These are phyloP conservation scores for Ancistrus triradiatus DNA, from an alignment of 2,113 vertebrate genomes.

Conservation along the genomic window DNA sequence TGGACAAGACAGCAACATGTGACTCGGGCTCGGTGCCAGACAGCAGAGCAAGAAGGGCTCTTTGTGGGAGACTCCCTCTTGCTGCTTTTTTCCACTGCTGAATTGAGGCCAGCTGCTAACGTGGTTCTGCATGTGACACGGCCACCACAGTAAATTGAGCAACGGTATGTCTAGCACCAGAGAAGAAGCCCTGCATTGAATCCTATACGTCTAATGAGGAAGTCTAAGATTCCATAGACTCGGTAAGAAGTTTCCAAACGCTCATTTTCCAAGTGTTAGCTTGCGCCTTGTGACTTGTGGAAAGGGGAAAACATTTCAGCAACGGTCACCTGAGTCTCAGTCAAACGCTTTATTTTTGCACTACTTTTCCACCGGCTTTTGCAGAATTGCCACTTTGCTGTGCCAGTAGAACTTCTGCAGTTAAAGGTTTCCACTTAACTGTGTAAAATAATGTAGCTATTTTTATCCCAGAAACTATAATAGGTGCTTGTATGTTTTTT, in stretches of 20 bases:
- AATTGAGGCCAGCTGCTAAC: slow-evolving; percentile 34
- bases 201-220: slow-evolving; percentile 17
- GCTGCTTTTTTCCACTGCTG: slow-evolving; percentile 32
- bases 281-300: slow-evolving; percentile 46
- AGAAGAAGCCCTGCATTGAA: slow-evolving; percentile 52
- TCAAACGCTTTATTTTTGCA: slow-evolving; percentile 39
- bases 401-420: too few species aligned
- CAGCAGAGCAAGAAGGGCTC: slow-evolving; percentile 40
- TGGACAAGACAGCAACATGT: slow-evolving; percentile 22
- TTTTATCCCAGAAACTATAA: too few species aligned
- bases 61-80: slow-evolving; percentile 40
- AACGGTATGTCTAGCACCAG: slow-evolving; percentile 30
- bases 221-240: slow-evolving; percentile 44
- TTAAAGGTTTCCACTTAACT: too few species aligned
- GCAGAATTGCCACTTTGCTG: too few species aligned
- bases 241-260: slow-evolving; percentile 31
- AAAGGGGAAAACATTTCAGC: slow-evolving; percentile 26
- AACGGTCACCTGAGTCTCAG: slow-evolving; percentile 54
- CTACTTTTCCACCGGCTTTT: not conserved
- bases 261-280: slow-evolving; percentile 16
- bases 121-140: slow-evolving; percentile 43
- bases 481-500: too few species aligned
- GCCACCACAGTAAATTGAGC: slow-evolving; percentile 33
- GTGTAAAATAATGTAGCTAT: too few species aligned
- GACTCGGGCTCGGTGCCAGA: slow-evolving; percentile 18